Evolutionary conservation across 2,113 vertebrate genomes (phyloP).

Genomic region (Numenius arquata): DNA sequence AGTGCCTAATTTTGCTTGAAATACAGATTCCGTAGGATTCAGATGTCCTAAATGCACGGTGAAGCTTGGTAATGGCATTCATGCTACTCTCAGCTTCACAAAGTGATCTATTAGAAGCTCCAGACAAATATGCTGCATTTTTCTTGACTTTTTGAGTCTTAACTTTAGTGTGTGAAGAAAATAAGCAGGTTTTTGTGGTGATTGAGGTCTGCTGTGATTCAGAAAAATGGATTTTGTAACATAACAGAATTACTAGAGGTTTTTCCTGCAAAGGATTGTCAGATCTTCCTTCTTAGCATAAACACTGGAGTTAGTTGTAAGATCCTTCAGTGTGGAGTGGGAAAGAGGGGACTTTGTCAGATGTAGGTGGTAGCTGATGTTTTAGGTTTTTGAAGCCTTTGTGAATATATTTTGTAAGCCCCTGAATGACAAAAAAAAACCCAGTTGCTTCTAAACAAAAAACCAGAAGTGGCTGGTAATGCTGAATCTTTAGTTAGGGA

Average conservation of each 20-base stretch:
- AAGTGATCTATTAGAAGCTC: not conserved
- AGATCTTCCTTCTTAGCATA: not conserved
- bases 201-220: not conserved
- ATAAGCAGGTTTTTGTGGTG: not conserved
- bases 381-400: not conserved
- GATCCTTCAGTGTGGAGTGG: not conserved
- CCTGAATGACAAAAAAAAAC: not conserved
- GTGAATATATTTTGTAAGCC: not conserved
- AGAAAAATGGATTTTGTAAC: not conserved
- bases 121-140: not conserved
- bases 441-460: not conserved
- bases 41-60: not conserved
- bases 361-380: not conserved
- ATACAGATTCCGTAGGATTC: not conserved
- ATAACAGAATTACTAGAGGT: not conserved
- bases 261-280: not conserved
- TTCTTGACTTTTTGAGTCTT: not conserved
- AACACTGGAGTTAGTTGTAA: not conserved
- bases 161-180: not conserved
- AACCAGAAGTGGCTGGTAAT: not conserved
- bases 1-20: not conserved
- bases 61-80: not conserved
- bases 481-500: not conserved
- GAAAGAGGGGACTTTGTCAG: not conserved
- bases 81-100: not conserved